Evolutionary conservation across 2,888 invertebrate genomes (phyloP).

Genomic region (Margaritifera margaritifera): DNA sequence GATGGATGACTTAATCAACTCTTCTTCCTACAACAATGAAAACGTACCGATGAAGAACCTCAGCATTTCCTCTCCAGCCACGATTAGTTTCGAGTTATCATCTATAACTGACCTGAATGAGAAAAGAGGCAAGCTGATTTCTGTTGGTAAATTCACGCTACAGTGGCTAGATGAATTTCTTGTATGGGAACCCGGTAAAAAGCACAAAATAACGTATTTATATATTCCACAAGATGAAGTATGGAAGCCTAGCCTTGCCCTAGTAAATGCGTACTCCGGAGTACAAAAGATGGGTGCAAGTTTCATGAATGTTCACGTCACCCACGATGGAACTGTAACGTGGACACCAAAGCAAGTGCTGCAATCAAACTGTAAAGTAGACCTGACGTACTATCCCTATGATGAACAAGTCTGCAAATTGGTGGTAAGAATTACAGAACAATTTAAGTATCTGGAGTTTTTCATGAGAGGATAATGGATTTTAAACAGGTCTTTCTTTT

Average conservation of each 20-base stretch:
- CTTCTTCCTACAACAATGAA: slow-evolving; percentile 16
- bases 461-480: too few relatives aligned
- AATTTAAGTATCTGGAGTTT: too few relatives aligned
- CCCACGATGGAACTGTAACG: slow-evolving; percentile 22
- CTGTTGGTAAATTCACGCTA: slow-evolving; percentile 22
- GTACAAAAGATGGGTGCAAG: slow-evolving; percentile 22
- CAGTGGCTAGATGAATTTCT: slow-evolving; percentile 24
- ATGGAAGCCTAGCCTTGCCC: slow-evolving; percentile 32
- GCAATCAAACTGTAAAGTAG: slow-evolving; percentile 23
- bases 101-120: slow-evolving; percentile 29
- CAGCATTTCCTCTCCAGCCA: slow-evolving; percentile 10
- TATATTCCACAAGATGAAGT: slow-evolving; percentile 29
- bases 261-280: slow-evolving; percentile 23
- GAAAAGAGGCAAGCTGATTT: slow-evolving; percentile 6
- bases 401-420: slow-evolving; percentile 27
- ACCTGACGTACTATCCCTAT: slow-evolving; percentile 31
- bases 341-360: slow-evolving; percentile 32
- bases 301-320: slow-evolving; percentile 21
- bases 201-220: slow-evolving; percentile 13
- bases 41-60: slow-evolving; percentile 20
- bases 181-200: slow-evolving; percentile 27
- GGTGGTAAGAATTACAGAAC: slow-evolving; percentile 14
- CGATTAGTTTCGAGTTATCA: slow-evolving; percentile 26
- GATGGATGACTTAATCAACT: too few relatives aligned
- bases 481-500: too few relatives aligned